Percentiles rank a stretch among this genome's conserved stretches.
These are phyloP conservation scores for Archaeoteleia sp. DNA, from an alignment of 2,888 invertebrate species.

Conservation along the genomic window DNA sequence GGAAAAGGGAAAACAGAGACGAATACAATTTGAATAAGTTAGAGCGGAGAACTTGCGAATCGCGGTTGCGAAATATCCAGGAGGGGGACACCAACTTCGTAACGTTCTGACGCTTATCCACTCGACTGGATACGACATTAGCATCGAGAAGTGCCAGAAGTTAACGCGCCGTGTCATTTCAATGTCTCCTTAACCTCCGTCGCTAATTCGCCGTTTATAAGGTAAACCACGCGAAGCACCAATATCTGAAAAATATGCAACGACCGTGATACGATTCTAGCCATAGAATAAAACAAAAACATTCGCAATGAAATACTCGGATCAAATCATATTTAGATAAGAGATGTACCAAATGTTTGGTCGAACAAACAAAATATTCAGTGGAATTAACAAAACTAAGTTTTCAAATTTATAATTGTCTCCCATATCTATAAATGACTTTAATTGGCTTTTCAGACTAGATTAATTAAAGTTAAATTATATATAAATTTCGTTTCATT, in stretches of 20 bases:
- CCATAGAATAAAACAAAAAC: too few species aligned
- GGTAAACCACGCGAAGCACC: slow-evolving; percentile 43
- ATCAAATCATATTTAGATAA: too few species aligned
- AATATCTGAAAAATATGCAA: slow-evolving; percentile 19
- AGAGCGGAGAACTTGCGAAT: slow-evolving; percentile 52
- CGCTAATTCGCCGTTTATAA: slow-evolving; percentile 51
- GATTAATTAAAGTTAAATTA: too few species aligned
- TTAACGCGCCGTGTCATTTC: slow-evolving; percentile 69
- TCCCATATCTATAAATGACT: too few species aligned
- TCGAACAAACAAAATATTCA: too few species aligned
- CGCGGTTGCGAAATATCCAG: slow-evolving; percentile 60
- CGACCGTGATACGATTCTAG: not conserved
- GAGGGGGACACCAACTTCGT: slow-evolving; percentile 64
- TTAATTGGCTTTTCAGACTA: too few species aligned
- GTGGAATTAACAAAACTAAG: too few species aligned
- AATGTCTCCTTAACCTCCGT: slow-evolving; percentile 65
- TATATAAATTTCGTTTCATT: too few species aligned
- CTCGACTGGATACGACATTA: slow-evolving; percentile 64
- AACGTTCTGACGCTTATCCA: slow-evolving; percentile 61
- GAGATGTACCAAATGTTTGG: too few species aligned
- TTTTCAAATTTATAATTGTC: too few species aligned
- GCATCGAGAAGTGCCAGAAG: slow-evolving; percentile 68
- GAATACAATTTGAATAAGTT: slow-evolving; percentile 64
- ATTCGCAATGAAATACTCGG: too few species aligned
- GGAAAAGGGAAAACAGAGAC: slow-evolving; percentile 38